Conservation (phyloP, 2,113 vertebrate genomes). For the Syngnathus scovelli region DNA sequence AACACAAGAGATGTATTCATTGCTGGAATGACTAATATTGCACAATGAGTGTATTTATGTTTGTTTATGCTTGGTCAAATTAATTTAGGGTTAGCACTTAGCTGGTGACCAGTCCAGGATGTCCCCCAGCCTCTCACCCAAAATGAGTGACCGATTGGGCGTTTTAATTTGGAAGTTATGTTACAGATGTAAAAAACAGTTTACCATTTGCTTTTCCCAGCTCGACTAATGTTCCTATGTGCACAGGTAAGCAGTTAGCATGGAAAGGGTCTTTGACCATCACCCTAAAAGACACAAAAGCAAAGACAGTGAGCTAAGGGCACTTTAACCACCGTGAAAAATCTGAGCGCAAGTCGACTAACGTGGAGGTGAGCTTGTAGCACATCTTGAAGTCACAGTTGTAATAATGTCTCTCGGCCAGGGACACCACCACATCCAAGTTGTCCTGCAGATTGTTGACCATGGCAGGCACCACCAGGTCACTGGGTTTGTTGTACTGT, state of each 20-base stretch:
- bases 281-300: conserved; percentile 72
- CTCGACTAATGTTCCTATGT: conserved; percentile 96
- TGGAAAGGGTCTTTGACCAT: conserved; percentile 99
- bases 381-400: conserved; percentile 99
- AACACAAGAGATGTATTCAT: not conserved
- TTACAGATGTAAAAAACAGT: no score
- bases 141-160: no score
- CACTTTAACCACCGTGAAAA: not conserved
- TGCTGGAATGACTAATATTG: no score
- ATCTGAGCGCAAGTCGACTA: conserved; percentile 10
- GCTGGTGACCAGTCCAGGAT: no score
- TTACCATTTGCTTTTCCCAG: conserved; percentile 96
- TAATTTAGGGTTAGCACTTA: no score
- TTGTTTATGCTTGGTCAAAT: no score
- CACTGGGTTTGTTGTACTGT: conserved; percentile 98
- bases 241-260: conserved; percentile 95
- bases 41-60: no score
- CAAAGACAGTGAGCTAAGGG: not conserved
- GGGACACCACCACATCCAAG: conserved; percentile 93
- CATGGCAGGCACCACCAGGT: conserved; percentile 83
- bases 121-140: no score
- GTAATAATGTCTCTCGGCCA: conserved; percentile 98
- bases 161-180: not conserved
- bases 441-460: conserved; percentile 91
- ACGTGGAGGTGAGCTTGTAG: conserved; percentile 95